These are phyloP conservation scores for Mastomys natalensis DNA, from an alignment of 2,113 vertebrate genomes.

Conservation along the genomic window DNA sequence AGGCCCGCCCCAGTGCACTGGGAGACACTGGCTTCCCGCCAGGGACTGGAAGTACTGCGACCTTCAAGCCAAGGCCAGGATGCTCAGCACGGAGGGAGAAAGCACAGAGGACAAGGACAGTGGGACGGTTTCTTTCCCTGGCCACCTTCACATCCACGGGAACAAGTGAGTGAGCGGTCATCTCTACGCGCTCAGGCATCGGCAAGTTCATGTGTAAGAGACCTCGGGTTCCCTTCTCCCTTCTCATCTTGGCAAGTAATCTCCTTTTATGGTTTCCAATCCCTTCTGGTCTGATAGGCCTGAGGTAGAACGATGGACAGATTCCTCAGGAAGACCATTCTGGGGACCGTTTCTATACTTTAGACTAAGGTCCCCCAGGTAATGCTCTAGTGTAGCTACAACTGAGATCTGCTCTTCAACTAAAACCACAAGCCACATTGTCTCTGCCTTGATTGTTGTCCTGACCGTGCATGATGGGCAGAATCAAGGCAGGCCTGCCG, in stretches of 20 bases:
- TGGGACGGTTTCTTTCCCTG: too few relatives aligned
- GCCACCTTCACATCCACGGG: background rate
- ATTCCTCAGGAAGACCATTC: background rate
- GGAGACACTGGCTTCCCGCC: background rate
- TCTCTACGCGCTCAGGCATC: background rate
- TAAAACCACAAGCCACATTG: background rate
- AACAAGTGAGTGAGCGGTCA: background rate
- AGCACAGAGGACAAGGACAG: background rate
- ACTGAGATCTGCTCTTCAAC: background rate
- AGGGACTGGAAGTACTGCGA: background rate
- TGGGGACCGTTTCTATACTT: background rate
- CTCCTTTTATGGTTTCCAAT: background rate
- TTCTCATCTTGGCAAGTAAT: background rate
- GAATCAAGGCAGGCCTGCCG: rapidly evolving
- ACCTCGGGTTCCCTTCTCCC: background rate
- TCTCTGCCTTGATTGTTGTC: background rate
- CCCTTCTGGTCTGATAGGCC: background rate
- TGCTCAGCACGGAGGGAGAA: background rate
- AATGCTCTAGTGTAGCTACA: background rate
- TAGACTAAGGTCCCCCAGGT: background rate
- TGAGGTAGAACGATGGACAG: background rate
- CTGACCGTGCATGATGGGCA: background rate
- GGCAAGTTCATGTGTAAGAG: background rate
- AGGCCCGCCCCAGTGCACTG: rapidly evolving
- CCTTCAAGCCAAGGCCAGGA: background rate